Base-by-base conservation (phyloP, 2,797 vertebrate species). In the Prunella strophiata region DNA sequence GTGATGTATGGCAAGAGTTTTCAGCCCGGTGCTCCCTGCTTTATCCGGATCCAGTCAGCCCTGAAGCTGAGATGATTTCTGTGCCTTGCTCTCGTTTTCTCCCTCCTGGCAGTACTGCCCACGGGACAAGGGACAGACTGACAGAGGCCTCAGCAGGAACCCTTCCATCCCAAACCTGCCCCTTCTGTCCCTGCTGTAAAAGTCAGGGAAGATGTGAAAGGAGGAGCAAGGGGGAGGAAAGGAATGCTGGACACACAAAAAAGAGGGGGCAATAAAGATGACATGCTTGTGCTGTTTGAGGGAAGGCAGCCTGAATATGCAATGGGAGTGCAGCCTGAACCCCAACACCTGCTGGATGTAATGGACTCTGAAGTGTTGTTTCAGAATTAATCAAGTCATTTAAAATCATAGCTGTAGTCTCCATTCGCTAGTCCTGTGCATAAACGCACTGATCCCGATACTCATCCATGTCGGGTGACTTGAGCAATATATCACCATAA, bases 401-500 rank as follows among this genome's bases (percentile, higher is more conserved):
- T 98, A 97, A 98, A 98, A 98, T 97, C 98, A 98, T 98, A 97
- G 98, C 98, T 97, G 97, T 96, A 97, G 97, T 98, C 98, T 97
- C 97, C 97, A 98, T 98, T 97, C 96, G 97, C 96, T 96, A 97
- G 92, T 96, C 94, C 96, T 95, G 95, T 96, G 97, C 97, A 97
- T 98, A 98, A 99, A 98, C 96, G 98, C 98, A 98, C 98, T 98
- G 98, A 98, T 99, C 98, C 97, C 94, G 84, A 98, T 98, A 98
- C 98, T 93, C 98, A 98, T 98, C 98, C 98, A 98, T 97, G 98
- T 98, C 96, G 97, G 98, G 98, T 98, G 98, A 99, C 98, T 98
- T 97, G 73, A 96, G 98, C 98, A 98, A 98, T 99, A 98, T 96
- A 99, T 99, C 99, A 99, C 97, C 95, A 95, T 99, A 99, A 99